Conservation (phyloP, 1,140 invertebrate genomes). For the Aphis craccivora region DNA sequence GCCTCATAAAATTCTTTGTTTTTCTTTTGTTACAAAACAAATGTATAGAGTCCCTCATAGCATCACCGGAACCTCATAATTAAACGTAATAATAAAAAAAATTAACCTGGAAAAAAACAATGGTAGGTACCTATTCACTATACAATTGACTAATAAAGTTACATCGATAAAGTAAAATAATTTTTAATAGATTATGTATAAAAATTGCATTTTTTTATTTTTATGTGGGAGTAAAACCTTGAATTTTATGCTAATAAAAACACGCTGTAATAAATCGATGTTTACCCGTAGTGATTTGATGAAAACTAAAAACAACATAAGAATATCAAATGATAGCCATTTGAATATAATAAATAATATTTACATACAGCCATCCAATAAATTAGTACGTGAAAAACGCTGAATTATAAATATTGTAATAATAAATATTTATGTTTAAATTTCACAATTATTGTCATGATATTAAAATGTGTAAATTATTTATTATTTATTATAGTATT, state of each 20-base stretch:
- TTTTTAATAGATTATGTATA: not conserved
- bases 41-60: not conserved
- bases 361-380: not conserved
- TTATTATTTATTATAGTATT: too few species aligned
- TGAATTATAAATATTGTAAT: not conserved
- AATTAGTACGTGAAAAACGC: not conserved
- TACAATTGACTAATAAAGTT: not conserved
- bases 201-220: not conserved
- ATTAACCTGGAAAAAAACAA: constrained; percentile 37
- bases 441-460: not conserved
- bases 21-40: constrained; percentile 15
- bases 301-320: not conserved
- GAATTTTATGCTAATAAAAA: not conserved
- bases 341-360: not conserved
- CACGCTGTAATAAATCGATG: not conserved
- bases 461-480: not conserved
- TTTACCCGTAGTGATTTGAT: not conserved
- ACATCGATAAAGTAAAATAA: not conserved
- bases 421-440: not conserved
- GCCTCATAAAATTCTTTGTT: not conserved
- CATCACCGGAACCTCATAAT: constrained; percentile 19
- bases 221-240: not conserved
- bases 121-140: not conserved
- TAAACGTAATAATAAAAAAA: not conserved
- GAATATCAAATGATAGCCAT: not conserved